These are phyloP conservation scores for Tolmerus cingulatus DNA, from an alignment of 2,888 invertebrate genomes.

Conservation along the genomic window DNA sequence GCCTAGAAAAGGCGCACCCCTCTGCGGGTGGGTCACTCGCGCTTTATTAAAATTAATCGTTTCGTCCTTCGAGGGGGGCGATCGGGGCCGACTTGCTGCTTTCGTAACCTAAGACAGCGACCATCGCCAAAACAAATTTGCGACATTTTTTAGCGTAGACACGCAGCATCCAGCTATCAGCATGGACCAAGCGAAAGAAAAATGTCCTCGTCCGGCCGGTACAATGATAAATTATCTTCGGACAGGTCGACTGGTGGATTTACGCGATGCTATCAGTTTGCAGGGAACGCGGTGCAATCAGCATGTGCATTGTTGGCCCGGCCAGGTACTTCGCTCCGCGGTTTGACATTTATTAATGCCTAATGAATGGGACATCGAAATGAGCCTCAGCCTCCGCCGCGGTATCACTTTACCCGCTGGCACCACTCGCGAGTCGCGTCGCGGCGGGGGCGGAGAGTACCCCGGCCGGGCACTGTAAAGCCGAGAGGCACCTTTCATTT, in stretches of 20 bases:
- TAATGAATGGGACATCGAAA: conserved; percentile 35
- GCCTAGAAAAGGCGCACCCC: neutral
- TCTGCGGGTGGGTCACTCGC: neutral
- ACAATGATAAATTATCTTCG: conserved; percentile 31
- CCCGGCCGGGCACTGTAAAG: neutral
- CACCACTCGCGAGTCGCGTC: neutral
- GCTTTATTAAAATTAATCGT: neutral
- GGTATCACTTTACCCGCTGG: neutral
- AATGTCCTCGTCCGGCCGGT: neutral
- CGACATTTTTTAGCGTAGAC: neutral
- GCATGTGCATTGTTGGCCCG: conserved; percentile 21
- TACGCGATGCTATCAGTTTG: conserved; percentile 38
- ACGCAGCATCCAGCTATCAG: neutral
- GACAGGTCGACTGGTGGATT: conserved; percentile 31
- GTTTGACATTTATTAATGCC: conserved; percentile 37
- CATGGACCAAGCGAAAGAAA: neutral
- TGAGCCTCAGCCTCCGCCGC: neutral
- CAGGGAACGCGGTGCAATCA: conserved; percentile 25
- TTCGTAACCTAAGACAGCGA: neutral
- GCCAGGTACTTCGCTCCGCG: neutral
- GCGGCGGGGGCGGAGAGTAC: neutral
- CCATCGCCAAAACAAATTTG: neutral
- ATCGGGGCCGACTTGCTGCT: neutral
- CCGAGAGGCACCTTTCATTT: neutral
- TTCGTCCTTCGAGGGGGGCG: neutral